Base-by-base conservation (phyloP, 2,888 invertebrate genomes). In the Antitype chi region DNA sequence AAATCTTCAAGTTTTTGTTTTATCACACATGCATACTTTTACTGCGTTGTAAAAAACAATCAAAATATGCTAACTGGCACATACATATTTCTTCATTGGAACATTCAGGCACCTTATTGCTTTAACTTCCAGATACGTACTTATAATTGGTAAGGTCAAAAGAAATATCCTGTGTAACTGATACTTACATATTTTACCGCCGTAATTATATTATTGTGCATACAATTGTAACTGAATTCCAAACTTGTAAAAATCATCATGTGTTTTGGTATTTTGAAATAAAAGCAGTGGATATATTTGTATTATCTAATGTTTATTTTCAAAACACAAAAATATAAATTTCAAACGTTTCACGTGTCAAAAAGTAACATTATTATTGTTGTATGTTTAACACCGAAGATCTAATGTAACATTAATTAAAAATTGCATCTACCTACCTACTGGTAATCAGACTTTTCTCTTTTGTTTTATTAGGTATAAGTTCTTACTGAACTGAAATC, bases 131-230 rank as follows among this genome's bases (percentile, higher is more conserved):
- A 59, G 59, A 70, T 70, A 70, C 70, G 17, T 70, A 70, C 60
- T 52, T 70, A 70, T 70, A 62, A 70, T 62, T 70, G 62, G 70
- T 70, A 70, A 52, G 62, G 62, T 71, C 63, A 71, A 63, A 53
- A 2, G 72, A 55, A 72, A 55, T 72, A 72, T 64, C 55, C 64
- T 71, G 71, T 63, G 52, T 71, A 62, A 43, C 71, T 72, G 63
- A 49, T 23, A 49, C 70, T 70, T 70, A 70, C 28, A 70, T 70
- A 70, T 1, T 70, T 70, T 60, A 70, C 23, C 49, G 6, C 59
- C 59, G 70, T 60, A 60, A 70, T 70, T 59, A 70, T 70, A 32
- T 68, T 60, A 59, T 60, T 70, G 28, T 70, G 60, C 70, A 28
- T 49, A 70, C 47, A 60, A 49, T 62, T 71, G 38, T 71, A 62